Base-by-base conservation (phyloP, 2,113 vertebrate genomes). In the Antechinus stuartii region DNA sequence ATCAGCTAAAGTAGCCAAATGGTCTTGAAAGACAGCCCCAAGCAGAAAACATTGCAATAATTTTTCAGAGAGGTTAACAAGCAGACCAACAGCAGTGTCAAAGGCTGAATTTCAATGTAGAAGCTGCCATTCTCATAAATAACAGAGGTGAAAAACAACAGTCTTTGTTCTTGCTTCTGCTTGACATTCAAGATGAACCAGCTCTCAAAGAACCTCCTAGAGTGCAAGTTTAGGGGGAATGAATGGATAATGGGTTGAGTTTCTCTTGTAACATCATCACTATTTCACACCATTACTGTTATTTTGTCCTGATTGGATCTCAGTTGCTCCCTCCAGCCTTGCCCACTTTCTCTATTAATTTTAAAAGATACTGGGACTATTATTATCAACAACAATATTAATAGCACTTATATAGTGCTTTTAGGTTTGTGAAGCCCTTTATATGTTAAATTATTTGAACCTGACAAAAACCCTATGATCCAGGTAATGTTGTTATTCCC, bases 181-280 rank as follows among this genome's bases (percentile, higher is more conserved):
- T 57, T 92, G 4, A 26, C 49, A 30, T 92, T 61, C 30, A 92
- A 30, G 55, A 92, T 22, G 55, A 50, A 49, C 7, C 46, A 91
- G 10, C 14, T 56, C 1, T 92, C 14, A 92, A 47, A 54, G 35
- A 3, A 91, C 26, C 0, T 54, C 35, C 89, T 47, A 90, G 22
- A 11, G 1, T 94, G 46, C 91, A 95, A 95, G 35, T 35, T 89
- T 93, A n/a, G 12, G 50, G 91, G 4, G 52, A 57, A 92, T 68
- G 12, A 95, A 68, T 5, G 22, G 10, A 91, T 8, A 9, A 96
- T 26, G 3, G n/a, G 53, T 55, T 90, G 0, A 2, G 49, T 46
- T 14, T 93, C 23, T 49, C 54, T 3, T 57, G 30, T 90, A 11
- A 27, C 49, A 8, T 23, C 55, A 46, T 91, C 47, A 93, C 23